Conservation (phyloP, 2,113 vertebrate species). For the Rhipidura dahli region DNA sequence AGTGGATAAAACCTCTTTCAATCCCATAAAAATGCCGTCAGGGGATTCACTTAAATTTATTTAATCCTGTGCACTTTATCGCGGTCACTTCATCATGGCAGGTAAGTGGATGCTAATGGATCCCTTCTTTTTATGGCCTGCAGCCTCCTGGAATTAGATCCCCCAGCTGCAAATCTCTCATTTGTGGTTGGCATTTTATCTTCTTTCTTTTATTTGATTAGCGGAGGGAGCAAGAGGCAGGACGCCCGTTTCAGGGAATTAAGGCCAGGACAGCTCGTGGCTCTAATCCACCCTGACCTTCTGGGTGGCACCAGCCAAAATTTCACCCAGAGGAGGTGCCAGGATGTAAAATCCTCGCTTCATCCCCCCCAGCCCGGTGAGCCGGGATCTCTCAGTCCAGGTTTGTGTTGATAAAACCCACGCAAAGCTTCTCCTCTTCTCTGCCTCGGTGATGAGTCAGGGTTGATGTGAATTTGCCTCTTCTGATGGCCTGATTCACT, state of each 20-base stretch:
- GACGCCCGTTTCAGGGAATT: neutral
- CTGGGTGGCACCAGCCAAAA: neutral
- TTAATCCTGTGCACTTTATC: slow-evolving; percentile 68
- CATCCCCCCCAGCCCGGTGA: neutral
- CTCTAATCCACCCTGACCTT: slow-evolving; percentile 4
- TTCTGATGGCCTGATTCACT: neutral
- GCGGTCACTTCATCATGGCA: slow-evolving; percentile 66
- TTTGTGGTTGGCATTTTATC: slow-evolving; percentile 56
- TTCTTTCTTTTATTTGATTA: slow-evolving; percentile 58
- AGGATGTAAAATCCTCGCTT: neutral
- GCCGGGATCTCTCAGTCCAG: fast-evolving
- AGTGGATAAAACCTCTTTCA: slow-evolving; percentile 71
- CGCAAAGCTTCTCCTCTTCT: neutral
- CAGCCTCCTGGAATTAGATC: slow-evolving; percentile 67
- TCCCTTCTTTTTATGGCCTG: slow-evolving; percentile 56
- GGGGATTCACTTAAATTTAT: slow-evolving; percentile 70
- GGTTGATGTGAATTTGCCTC: neutral
- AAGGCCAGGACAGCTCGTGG: neutral
- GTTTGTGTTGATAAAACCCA: neutral
- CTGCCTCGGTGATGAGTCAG: neutral
- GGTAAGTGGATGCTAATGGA: slow-evolving; percentile 71
- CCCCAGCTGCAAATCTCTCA: slow-evolving; percentile 56
- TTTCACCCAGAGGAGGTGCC: neutral
- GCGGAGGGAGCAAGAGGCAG: neutral
- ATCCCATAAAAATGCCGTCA: slow-evolving; percentile 65